A percentile compares a stretch with the other conserved stretches of the same genome.
Evolutionary conservation across 2,888 invertebrate species (phyloP).

Genomic region (Zonitis immaculata): DNA sequence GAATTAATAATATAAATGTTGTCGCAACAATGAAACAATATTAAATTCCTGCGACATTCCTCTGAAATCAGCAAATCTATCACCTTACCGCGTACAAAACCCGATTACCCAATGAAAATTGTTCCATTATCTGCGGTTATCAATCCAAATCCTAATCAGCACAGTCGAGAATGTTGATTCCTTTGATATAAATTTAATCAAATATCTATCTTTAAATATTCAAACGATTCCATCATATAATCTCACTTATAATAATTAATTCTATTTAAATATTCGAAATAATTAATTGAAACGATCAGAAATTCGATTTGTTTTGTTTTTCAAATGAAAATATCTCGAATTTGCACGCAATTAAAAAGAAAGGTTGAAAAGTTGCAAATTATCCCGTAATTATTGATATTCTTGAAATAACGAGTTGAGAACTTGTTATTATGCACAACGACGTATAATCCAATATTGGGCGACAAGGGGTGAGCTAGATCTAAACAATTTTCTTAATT

Average conservation of each 20-base stretch:
- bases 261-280: too few species aligned
- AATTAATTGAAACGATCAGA: too few species aligned
- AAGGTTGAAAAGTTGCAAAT: too few species aligned
- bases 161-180: neutral
- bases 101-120: constrained; percentile 13
- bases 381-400: neutral
- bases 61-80: constrained; percentile 15
- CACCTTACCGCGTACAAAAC: constrained; percentile 8
- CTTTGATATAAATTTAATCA: neutral
- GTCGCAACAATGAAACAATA: neutral
- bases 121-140: constrained; percentile 8
- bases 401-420: neutral
- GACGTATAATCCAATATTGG: neutral
- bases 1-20: neutral
- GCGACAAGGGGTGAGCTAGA: neutral
- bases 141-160: constrained; percentile 4
- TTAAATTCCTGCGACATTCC: constrained; percentile 17
- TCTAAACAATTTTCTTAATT: neutral
- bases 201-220: neutral
- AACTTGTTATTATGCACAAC: neutral
- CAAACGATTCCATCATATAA: neutral
- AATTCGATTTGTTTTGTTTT: too few species aligned
- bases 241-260: too few species aligned
- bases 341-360: neutral
- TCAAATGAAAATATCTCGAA: too few species aligned